A percentile compares a stretch with the other conserved stretches of the same genome.
Conservation (phyloP, 2,113 vertebrate species). For the Callipepla californica region DNA sequence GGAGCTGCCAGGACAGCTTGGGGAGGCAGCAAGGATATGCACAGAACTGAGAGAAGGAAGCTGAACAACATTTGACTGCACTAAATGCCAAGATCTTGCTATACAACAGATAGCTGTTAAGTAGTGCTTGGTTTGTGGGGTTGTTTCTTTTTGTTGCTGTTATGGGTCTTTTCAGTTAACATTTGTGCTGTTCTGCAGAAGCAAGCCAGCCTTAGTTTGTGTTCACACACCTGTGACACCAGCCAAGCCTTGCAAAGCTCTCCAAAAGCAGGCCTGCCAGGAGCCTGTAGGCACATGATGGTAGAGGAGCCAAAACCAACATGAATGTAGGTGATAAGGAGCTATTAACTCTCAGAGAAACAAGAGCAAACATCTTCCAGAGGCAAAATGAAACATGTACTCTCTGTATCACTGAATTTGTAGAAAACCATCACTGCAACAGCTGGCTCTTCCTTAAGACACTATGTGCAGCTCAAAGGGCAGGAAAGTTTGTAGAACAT, state of each 20-base stretch:
- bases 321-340: conserved; percentile 36
- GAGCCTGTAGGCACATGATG: background rate
- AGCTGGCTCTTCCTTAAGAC: background rate
- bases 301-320: conserved; percentile 38
- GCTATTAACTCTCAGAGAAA: conserved; percentile 40
- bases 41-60: background rate
- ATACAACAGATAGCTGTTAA: background rate
- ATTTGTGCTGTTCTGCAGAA: conserved; percentile 36
- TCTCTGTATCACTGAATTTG: conserved; percentile 26
- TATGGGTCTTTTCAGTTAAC: background rate
- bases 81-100: background rate
- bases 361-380: conserved; percentile 24
- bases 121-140: fast-evolving
- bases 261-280: conserved; percentile 43
- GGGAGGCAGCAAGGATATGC: background rate
- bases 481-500: conserved; percentile 3
- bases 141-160: background rate
- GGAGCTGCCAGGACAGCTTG: background rate
- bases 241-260: conserved; percentile 44
- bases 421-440: background rate
- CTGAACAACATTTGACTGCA: background rate
- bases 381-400: conserved; percentile 38
- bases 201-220: background rate
- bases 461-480: background rate
- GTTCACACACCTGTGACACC: conserved; percentile 26